These are phyloP conservation scores for Portunus trituberculatus DNA, from an alignment of 1,140 invertebrate genomes.

Conservation along the genomic window DNA sequence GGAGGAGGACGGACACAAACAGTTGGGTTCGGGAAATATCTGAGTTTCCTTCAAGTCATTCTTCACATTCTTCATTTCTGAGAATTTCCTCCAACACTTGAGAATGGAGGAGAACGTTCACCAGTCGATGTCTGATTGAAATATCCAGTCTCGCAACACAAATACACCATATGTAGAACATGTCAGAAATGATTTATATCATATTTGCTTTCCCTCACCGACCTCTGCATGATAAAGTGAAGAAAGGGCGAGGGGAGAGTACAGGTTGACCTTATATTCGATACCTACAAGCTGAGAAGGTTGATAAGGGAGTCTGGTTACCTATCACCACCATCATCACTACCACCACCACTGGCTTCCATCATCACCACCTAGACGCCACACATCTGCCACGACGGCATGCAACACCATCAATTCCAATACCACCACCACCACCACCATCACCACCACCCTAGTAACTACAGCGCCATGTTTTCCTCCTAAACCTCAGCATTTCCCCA, in stretches of 20 bases:
- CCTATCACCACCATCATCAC: neutral
- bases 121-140: too few species aligned
- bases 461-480: neutral
- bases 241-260: neutral
- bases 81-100: too few species aligned
- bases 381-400: neutral
- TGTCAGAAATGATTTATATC: neutral
- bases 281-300: neutral
- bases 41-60: too few species aligned
- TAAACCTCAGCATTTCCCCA: neutral
- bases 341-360: neutral
- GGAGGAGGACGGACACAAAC: too few species aligned
- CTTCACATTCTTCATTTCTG: too few species aligned
- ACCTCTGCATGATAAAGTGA: neutral
- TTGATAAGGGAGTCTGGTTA: neutral
- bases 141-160: neutral
- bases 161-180: neutral
- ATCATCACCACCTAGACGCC: neutral
- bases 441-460: neutral
- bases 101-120: too few species aligned
- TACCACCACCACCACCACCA: neutral
- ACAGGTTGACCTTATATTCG: neutral
- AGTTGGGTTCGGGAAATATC: too few species aligned
- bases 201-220: neutral
- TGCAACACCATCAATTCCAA: neutral